Percentiles rank a stretch among this genome's conserved stretches.
phyloP scores from a whole-genome alignment of 2,888 invertebrate species.

The Blera fallax region DNA sequence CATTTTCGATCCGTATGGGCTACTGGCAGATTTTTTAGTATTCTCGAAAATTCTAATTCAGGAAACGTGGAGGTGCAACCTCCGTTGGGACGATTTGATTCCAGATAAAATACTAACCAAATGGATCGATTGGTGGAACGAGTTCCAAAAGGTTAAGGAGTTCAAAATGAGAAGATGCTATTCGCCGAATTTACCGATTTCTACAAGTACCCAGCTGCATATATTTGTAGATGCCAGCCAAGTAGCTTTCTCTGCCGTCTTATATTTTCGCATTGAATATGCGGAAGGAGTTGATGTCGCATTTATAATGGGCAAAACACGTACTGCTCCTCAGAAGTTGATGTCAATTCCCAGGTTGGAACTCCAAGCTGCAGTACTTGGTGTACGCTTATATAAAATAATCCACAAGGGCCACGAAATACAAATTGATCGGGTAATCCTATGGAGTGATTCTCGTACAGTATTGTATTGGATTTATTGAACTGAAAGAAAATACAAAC shows the following conservation, averaged over 20 bases:
- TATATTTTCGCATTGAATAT: slow-evolving; percentile 1
- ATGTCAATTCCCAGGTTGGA: slow-evolving; percentile 45
- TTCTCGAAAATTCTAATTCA: not conserved
- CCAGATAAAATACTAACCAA: not conserved
- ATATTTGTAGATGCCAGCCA: slow-evolving; percentile 6
- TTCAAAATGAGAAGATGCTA: not conserved
- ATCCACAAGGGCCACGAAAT: slow-evolving; percentile 23
- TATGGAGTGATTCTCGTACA: slow-evolving; percentile 57
- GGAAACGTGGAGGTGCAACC: slow-evolving; percentile 4
- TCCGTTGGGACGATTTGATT: not conserved
- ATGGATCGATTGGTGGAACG: not conserved
- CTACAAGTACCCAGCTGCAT: not conserved
- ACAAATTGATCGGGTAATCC: slow-evolving; percentile 7
- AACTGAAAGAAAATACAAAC: slow-evolving; percentile 63
- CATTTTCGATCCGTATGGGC: slow-evolving; percentile 27
- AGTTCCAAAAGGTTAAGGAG: not conserved
- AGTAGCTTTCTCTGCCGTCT: slow-evolving; percentile 3
- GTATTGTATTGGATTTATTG: slow-evolving; percentile 60
- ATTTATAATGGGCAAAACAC: slow-evolving; percentile 37
- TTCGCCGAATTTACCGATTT: not conserved
- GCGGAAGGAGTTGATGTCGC: slow-evolving; percentile 6
- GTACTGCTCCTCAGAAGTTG: slow-evolving; percentile 18
- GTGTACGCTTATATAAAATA: slow-evolving; percentile 34
- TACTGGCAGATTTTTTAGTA: slow-evolving; percentile 18
- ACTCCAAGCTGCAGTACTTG: slow-evolving; percentile 57